Evolutionary conservation across 2,113 vertebrate genomes (phyloP), one percentile per base, ranked within the genome.

Genomic region (Paraplagusia blochii): DNA sequence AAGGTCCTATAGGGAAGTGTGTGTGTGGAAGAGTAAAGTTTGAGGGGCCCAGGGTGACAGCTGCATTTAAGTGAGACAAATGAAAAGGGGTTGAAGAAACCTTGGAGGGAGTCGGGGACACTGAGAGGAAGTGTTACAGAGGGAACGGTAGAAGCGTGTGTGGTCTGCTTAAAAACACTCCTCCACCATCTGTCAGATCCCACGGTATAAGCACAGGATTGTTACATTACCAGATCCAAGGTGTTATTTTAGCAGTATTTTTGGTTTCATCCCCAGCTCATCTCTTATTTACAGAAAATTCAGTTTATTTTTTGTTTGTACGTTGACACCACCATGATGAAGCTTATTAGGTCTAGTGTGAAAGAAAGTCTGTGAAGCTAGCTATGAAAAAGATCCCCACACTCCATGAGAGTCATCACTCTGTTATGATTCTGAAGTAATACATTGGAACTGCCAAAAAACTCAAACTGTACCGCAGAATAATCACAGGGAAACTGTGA

Each of bases 161-260:
- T 77, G 78, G 79, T 68, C 76, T 59, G 81, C 74, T 79, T 63
- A 56, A 77, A 74, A 82, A 79, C 75, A 58, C 69, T 66, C 68
- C 63, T 62, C 60, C 72, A 76, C 86, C 88, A 89, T 88, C 85
- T 89, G 82, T 84, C 80, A 73, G 62, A 54, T 69, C 63, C 74
- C 65, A 77, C 70, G 34, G 66, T 73, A 61, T 68, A 64, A 42
- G 29, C 44, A 63, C 35, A 58, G 44, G 42, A 75, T 17, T 65
- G 76, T 47, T 72, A 69, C 5, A 8, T 42, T 65, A 80, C 62
- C 60, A 72, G 79, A 12, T 17, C 48, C 75, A 43, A 38, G 62
- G 53, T 66, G 58, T 56, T 50, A 57, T 66, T 71, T 74, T 65
- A 52, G 46, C 53, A 51, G 42, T 44, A 14, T 36, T 50, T 29